phyloP scores from a whole-genome alignment of 2,888 invertebrate species.

The Spatulosminthurus flaviceps region DNA sequence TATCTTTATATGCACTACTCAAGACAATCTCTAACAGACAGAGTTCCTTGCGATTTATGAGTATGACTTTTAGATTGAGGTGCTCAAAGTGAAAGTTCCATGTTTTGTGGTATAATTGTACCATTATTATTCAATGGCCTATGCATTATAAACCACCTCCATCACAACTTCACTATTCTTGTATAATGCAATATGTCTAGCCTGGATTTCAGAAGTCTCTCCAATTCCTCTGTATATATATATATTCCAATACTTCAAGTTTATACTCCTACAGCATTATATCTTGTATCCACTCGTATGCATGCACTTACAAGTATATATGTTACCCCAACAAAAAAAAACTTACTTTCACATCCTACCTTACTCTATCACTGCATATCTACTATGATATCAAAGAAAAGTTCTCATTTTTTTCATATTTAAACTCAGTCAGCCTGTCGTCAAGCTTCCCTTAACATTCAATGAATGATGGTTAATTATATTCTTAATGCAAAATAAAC shows the following conservation, averaged over 20 bases:
- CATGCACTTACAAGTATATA: neutral
- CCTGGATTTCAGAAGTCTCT: constrained; percentile 3
- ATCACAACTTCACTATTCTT: constrained; percentile 24
- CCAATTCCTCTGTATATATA: neutral
- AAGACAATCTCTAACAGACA: neutral
- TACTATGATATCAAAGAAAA: too few species aligned
- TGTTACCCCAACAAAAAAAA: too few species aligned
- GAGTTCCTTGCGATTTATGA: constrained; percentile 10
- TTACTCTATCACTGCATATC: neutral
- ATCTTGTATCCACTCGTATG: neutral
- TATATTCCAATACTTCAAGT: neutral
- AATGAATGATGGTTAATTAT: neutral
- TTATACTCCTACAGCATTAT: too few species aligned
- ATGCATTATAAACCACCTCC: constrained; percentile 25
- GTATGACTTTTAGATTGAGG: neutral
- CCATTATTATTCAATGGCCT: constrained; percentile 51
- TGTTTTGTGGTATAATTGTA: constrained; percentile 49
- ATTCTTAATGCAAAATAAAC: neutral
- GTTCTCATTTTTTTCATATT: too few species aligned
- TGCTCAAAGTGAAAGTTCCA: constrained; percentile 51
- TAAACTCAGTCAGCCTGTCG: neutral
- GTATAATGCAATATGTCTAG: constrained; percentile 18
- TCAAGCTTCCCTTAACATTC: constrained; percentile 2
- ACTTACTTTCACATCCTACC: constrained; percentile 1
- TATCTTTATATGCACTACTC: neutral